Evolutionary conservation across 1,140 invertebrate genomes (phyloP), one percentile per base, ranked within the genome.

Genomic region (Coboldia fuscipes): DNA sequence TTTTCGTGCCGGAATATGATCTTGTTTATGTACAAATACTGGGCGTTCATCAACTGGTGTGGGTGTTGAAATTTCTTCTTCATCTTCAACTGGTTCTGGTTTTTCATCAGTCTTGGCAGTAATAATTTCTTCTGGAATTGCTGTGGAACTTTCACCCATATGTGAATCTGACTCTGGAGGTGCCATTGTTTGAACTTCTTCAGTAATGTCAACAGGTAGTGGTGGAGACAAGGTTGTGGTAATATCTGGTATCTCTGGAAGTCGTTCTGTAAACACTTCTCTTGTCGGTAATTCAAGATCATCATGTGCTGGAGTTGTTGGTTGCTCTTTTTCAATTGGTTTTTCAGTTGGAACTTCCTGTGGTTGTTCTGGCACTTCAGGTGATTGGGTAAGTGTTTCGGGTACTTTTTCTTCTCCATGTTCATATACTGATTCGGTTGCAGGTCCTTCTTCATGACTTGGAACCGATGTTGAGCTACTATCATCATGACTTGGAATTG

Each of bases 351-450:
- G 22, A n/a, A n/a, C n/a, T n/a, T n/a, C n/a, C n/a, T n/a, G n/a
- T n/a, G n/a, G n/a, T n/a, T n/a, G n/a, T 28, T 39, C 37, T 15
- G 37, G 22, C n/a, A 17, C 20, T 29, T 38, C 22, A 15, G 6
- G 2, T 30, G 10, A 8, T 17, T 21, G 4, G 15, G 26, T 23
- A 15, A 19, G 23, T 19, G 24, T 22, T 30, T 35, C 19, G 5
- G 34, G 7, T n/a, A n/a, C n/a, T n/a, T n/a, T n/a, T n/a, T n/a
- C n/a, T n/a, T n/a, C n/a, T n/a, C n/a, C n/a, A n/a, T n/a, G n/a
- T n/a, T n/a, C n/a, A n/a, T n/a, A n/a, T n/a, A n/a, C n/a, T n/a
- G n/a, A n/a, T n/a, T n/a, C n/a, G n/a, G n/a, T n/a, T n/a, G n/a
- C n/a, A n/a, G n/a, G n/a, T n/a, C n/a, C n/a, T n/a, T n/a, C n/a